A percentile compares a stretch with the other conserved stretches of the same genome.
These are phyloP conservation scores for Microtus pennsylvanicus DNA, from an alignment of 2,113 vertebrate species.

Conservation along the genomic window DNA sequence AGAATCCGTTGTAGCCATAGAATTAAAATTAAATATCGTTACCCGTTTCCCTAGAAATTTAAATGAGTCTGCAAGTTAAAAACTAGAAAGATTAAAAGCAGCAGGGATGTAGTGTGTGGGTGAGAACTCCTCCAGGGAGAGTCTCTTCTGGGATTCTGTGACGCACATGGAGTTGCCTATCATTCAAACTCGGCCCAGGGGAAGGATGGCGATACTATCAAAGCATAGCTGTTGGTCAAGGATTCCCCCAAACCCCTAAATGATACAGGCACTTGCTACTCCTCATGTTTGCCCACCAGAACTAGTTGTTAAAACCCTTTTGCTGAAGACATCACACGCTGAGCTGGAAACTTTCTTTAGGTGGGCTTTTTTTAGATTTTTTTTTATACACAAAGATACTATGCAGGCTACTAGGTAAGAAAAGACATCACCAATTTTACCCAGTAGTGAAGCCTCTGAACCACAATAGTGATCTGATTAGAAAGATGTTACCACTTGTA, in stretches of 20 bases:
- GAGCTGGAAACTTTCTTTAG: neutral
- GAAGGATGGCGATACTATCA: neutral
- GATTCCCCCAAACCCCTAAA: neutral
- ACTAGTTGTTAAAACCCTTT: neutral
- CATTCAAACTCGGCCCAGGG: neutral
- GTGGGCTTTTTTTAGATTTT: too few species aligned
- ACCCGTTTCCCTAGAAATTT: constrained; percentile 72
- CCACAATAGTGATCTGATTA: neutral
- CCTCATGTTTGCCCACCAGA: neutral
- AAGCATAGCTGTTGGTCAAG: neutral
- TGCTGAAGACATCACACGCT: neutral
- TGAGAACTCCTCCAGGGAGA: neutral
- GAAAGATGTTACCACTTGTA: neutral
- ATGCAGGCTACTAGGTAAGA: neutral
- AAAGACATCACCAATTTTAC: too few species aligned
- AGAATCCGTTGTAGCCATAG: constrained; percentile 66
- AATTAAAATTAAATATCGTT: constrained; percentile 81
- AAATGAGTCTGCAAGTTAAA: constrained; percentile 59
- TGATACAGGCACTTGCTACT: too few species aligned
- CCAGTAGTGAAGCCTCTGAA: neutral
- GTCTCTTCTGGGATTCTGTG: neutral
- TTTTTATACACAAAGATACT: neutral
- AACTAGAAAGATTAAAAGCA: constrained; percentile 60
- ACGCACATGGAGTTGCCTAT: neutral
- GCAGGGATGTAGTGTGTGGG: neutral